Evolutionary conservation across 2,888 invertebrate genomes (phyloP).

Genomic region (Eilema griseolum): DNA sequence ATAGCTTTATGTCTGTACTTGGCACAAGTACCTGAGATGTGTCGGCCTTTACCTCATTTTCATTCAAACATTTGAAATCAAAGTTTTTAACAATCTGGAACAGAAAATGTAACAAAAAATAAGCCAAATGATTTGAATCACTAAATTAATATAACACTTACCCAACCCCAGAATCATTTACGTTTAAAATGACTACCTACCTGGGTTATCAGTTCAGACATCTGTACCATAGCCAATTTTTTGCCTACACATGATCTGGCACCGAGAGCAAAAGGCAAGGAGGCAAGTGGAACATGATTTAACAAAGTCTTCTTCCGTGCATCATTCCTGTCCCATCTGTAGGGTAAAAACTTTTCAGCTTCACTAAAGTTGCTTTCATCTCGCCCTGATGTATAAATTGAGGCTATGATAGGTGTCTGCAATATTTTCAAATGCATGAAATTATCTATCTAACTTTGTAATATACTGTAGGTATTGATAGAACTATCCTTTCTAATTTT

Average conservation of each 20-base stretch:
- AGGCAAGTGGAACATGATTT: constrained; percentile 88
- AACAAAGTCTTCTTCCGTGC: constrained; percentile 74
- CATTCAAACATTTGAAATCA: constrained; percentile 81
- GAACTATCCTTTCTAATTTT: too few species aligned
- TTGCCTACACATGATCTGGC: constrained; percentile 94
- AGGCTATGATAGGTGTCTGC: constrained; percentile 93
- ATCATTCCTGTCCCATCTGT: constrained; percentile 91
- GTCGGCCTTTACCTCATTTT: constrained; percentile 78
- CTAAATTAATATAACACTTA: constrained; percentile 12
- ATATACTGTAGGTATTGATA: too few species aligned
- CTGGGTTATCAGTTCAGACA: constrained; percentile 89
- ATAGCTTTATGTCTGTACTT: constrained; percentile 78
- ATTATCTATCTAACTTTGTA: neutral
- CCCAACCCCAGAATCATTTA: constrained; percentile 1
- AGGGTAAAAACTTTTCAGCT: constrained; percentile 90
- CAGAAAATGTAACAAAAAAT: constrained; percentile 16
- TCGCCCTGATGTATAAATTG: constrained; percentile 94
- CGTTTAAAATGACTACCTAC: constrained; percentile 70
- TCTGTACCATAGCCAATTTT: constrained; percentile 92
- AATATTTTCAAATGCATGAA: constrained; percentile 49
- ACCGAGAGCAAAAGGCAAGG: constrained; percentile 94
- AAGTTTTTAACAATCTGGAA: constrained; percentile 85
- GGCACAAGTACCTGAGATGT: constrained; percentile 87
- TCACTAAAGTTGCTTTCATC: constrained; percentile 90
- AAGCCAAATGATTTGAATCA: neutral